A percentile compares a stretch with the other conserved stretches of the same genome.
These are phyloP conservation scores for Pavo muticus DNA, from an alignment of 2,113 vertebrate genomes.

Conservation along the genomic window DNA sequence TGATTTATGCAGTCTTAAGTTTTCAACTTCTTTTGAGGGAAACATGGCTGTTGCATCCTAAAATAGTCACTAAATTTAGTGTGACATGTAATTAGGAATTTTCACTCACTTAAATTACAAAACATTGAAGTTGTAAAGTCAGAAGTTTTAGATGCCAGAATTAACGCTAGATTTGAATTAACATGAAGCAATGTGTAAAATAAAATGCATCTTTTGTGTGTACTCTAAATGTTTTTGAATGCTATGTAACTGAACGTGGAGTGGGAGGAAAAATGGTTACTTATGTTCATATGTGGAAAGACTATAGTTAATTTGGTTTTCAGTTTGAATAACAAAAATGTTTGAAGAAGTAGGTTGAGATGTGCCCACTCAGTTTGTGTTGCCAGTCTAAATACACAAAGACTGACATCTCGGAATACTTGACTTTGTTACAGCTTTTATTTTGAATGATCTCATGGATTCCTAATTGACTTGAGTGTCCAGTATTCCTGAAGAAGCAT, in stretches of 20 bases:
- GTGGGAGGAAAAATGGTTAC: not conserved
- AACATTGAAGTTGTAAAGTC: not conserved
- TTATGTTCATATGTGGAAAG: not conserved
- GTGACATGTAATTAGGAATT: not conserved
- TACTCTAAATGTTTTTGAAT: not conserved
- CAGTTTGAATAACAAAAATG: not conserved
- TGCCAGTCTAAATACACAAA: not conserved
- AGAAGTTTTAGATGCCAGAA: not conserved
- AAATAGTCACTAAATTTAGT: not conserved
- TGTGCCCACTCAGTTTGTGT: not conserved
- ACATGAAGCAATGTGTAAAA: not conserved
- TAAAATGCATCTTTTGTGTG: fast-evolving
- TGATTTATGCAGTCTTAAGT: not conserved
- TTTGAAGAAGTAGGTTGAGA: not conserved
- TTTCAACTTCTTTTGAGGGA: not conserved
- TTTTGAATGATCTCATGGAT: not conserved
- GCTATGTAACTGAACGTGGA: not conserved
- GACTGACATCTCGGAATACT: not conserved
- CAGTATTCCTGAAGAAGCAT: not conserved
- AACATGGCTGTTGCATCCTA: not conserved
- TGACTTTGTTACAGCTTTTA: not conserved
- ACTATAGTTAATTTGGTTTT: not conserved
- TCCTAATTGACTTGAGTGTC: not conserved
- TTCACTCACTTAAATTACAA: not conserved
- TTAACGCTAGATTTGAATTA: not conserved